A percentile compares a stretch with the other conserved stretches of the same genome.
Conservation (phyloP, 2,888 invertebrate species). For the Argynnis bischoffii region DNA sequence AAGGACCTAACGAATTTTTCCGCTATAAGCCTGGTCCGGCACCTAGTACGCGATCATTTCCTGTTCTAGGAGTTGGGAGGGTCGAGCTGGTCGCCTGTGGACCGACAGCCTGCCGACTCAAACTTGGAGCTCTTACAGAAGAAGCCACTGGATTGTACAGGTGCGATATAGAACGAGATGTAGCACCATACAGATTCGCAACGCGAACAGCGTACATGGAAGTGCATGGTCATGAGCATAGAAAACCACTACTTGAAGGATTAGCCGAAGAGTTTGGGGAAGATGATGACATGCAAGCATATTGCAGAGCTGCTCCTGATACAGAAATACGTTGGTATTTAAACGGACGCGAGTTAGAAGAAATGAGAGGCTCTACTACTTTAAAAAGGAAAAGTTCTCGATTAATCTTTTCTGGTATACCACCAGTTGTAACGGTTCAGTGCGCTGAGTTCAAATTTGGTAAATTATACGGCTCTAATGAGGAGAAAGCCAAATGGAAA, state of each 20-base stretch:
- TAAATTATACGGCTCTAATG: conserved; percentile 65
- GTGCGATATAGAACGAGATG: conserved; percentile 70
- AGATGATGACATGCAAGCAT: conserved; percentile 65
- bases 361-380: conserved; percentile 55
- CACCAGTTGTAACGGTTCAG: conserved; percentile 75
- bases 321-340: conserved; percentile 72
- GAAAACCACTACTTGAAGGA: conserved; percentile 65
- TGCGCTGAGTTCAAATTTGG: conserved; percentile 79
- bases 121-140: conserved; percentile 63
- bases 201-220: conserved; percentile 65
- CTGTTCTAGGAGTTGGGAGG: conserved; percentile 63
- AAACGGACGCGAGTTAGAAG: conserved; percentile 61
- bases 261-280: conserved; percentile 61
- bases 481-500: conserved; percentile 60
- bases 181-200: conserved; percentile 66
- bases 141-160: conserved; percentile 70
- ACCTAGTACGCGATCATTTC: conserved; percentile 67
- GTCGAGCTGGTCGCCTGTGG: conserved; percentile 67
- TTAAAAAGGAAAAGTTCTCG: conserved; percentile 57
- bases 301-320: conserved; percentile 62
- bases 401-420: conserved; percentile 64
- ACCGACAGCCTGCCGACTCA: conserved; percentile 62
- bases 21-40: conserved; percentile 66
- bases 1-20: conserved; percentile 71
- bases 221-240: conserved; percentile 59